Percentiles rank a stretch among this genome's conserved stretches.
These are phyloP conservation scores for Nemopilema nomurai DNA, from an alignment of 30 jellyfish, hydroid and myxozoan species.

Conservation along the genomic window DNA sequence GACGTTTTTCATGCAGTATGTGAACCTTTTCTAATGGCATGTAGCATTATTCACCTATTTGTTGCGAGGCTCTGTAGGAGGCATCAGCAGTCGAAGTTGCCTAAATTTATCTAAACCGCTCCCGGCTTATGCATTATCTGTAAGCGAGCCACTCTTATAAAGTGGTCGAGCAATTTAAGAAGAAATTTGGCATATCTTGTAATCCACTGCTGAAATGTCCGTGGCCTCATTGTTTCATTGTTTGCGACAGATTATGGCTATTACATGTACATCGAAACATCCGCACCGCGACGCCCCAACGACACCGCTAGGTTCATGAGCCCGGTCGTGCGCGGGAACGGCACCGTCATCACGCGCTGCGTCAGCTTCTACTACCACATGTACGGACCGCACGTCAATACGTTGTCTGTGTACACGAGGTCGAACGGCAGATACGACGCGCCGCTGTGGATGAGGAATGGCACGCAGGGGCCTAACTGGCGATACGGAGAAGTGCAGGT, in stretches of 20 bases:
- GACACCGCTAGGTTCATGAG: conserved; percentile 88
- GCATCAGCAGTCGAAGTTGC: too few species aligned
- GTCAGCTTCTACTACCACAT: conserved; percentile 93
- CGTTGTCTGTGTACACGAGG: conserved; percentile 81
- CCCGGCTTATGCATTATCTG: too few species aligned
- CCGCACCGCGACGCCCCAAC: conserved; percentile 84
- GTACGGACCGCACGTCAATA: conserved; percentile 98
- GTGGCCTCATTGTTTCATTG: too few species aligned
- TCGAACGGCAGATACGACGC: conserved; percentile 65
- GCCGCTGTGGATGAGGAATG: conserved; percentile 85
- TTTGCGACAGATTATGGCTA: conserved; percentile 89
- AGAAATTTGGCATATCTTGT: too few species aligned
- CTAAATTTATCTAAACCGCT: too few species aligned
- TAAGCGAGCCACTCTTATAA: too few species aligned
- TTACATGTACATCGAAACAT: conserved; percentile 90
- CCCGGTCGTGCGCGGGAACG: conserved; percentile 78
- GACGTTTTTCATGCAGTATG: too few species aligned
- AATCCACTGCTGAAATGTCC: too few species aligned
- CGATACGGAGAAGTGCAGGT: conserved; percentile 89
- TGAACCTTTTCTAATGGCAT: too few species aligned
- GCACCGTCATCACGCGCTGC: conserved; percentile 76
- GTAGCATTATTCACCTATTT: too few species aligned
- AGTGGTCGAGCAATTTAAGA: too few species aligned
- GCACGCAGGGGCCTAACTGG: conserved; percentile 95
- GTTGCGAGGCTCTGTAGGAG: too few species aligned